Conservation (phyloP, 2,113 vertebrate genomes). For the Tupaia chinensis region DNA sequence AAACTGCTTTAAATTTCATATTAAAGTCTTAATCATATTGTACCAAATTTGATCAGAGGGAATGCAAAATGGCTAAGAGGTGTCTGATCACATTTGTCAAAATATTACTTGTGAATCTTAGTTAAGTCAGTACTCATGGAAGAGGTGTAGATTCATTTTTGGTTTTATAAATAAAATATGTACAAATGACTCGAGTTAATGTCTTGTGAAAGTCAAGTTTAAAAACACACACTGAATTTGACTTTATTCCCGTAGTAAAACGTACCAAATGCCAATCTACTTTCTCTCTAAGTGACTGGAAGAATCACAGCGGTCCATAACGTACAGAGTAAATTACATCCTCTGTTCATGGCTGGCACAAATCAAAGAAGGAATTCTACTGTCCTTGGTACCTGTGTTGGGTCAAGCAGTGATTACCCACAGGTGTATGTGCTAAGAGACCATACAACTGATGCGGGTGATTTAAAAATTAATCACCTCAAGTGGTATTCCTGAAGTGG, state of each 20-base stretch:
- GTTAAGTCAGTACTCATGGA: neutral
- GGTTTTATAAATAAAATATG: slow-evolving; percentile 65
- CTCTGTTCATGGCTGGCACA: slow-evolving; percentile 82
- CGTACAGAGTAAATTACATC: neutral
- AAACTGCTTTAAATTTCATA: slow-evolving; percentile 55
- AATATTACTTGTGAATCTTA: slow-evolving; percentile 5
- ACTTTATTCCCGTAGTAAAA: slow-evolving; percentile 61
- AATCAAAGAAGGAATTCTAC: slow-evolving; percentile 68
- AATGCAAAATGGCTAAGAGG: slow-evolving; percentile 41
- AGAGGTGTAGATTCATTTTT: slow-evolving; percentile 60
- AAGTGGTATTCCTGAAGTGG: neutral
- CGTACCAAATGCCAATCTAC: neutral
- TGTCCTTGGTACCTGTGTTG: slow-evolving; percentile 77
- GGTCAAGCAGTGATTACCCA: slow-evolving; percentile 7
- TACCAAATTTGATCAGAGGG: slow-evolving; percentile 65
- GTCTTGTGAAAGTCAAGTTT: slow-evolving; percentile 51
- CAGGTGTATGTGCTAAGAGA: neutral
- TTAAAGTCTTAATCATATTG: slow-evolving; percentile 42
- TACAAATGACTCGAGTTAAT: slow-evolving; percentile 37
- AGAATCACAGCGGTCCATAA: neutral
- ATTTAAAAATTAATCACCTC: neutral
- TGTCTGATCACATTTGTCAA: slow-evolving; percentile 5
- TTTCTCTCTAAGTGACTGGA: neutral
- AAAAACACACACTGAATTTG: slow-evolving; percentile 50
- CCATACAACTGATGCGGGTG: neutral